phyloP scores from a whole-genome alignment of 2,113 vertebrate genomes.

The Emydocephalus ijimae region DNA sequence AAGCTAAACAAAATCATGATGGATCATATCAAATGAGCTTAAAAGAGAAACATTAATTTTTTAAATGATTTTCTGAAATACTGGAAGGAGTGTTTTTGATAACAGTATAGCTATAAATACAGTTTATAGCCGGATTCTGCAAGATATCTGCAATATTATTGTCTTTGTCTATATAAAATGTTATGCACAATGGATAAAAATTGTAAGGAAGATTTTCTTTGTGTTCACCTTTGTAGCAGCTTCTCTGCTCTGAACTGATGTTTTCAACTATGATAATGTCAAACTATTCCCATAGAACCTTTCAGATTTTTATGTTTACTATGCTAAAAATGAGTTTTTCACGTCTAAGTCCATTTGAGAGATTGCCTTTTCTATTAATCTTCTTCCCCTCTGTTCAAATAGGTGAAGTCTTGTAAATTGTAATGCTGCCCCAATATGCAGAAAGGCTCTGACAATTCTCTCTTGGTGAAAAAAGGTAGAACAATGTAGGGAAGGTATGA shows the following conservation, averaged over 20 bases:
- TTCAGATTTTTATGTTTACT: slow-evolving; percentile 48
- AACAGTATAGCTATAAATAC: not conserved
- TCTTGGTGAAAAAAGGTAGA: not conserved
- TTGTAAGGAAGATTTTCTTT: not conserved
- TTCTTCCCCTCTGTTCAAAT: not conserved
- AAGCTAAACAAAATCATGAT: not conserved
- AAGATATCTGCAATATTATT: not conserved
- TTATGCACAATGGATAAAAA: not conserved
- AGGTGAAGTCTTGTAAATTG: not conserved
- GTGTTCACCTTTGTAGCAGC: not conserved
- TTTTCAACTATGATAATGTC: slow-evolving; percentile 27
- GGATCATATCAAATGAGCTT: not conserved
- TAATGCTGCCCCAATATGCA: not conserved
- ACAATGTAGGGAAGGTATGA: not conserved
- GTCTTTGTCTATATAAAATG: not conserved
- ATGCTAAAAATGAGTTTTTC: slow-evolving; percentile 13
- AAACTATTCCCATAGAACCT: slow-evolving; percentile 41
- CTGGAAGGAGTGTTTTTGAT: not conserved
- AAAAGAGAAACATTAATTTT: not conserved
- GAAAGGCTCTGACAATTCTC: not conserved
- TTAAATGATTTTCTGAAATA: not conserved
- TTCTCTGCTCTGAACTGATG: not conserved
- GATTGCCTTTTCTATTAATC: not conserved
- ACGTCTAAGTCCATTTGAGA: not conserved
- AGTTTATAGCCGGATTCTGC: not conserved